Evolutionary conservation across 2,888 invertebrate species (phyloP).

Genomic region (Nemoura dubitans): DNA sequence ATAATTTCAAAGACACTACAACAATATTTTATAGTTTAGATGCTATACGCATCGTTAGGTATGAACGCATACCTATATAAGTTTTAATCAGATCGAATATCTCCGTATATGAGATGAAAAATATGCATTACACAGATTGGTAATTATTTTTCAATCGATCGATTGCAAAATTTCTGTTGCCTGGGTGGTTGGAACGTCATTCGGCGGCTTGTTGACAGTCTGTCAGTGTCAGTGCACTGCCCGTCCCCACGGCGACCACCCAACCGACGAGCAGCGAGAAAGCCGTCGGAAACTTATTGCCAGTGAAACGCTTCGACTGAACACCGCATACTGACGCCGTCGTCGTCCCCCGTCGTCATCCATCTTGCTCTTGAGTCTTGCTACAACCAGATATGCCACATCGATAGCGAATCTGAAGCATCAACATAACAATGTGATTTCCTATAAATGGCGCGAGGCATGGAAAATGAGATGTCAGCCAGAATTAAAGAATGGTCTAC

Average conservation of each 20-base stretch:
- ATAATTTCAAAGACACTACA: neutral
- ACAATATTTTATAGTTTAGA: neutral
- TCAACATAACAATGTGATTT: neutral
- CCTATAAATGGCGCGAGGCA: neutral
- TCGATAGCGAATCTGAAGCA: neutral
- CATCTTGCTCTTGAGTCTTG: neutral
- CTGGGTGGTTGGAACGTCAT: neutral
- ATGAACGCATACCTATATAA: neutral
- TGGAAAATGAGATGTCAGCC: neutral
- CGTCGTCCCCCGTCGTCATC: neutral
- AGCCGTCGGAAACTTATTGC: neutral
- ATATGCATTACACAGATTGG: neutral
- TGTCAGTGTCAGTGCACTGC: neutral
- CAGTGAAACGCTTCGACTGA: neutral
- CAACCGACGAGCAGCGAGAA: neutral
- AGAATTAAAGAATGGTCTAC: no score
- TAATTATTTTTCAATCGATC: neutral
- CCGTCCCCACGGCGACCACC: neutral
- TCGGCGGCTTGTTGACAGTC: neutral
- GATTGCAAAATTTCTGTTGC: neutral
- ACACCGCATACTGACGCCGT: neutral
- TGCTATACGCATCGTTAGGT: neutral
- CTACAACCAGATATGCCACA: neutral
- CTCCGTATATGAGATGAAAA: neutral
- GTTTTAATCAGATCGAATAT: neutral